These are phyloP conservation scores for Ailuropoda melanoleuca DNA, from an alignment of 2,113 vertebrate species.

Conservation along the genomic window DNA sequence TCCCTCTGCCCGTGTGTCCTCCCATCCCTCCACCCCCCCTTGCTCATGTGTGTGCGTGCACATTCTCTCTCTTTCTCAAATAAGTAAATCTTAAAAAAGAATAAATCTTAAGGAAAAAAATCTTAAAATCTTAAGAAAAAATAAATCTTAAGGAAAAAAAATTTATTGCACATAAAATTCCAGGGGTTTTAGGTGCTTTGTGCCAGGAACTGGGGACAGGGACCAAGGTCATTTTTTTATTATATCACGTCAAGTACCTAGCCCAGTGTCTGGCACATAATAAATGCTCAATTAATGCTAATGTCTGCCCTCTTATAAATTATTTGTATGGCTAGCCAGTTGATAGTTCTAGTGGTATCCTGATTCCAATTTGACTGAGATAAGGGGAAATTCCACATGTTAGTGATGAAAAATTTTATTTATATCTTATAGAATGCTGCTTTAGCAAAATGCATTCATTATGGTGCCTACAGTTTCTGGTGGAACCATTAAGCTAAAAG, in stretches of 20 bases:
- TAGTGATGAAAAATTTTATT: constrained; percentile 34
- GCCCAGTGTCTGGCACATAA: neutral
- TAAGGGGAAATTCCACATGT: neutral
- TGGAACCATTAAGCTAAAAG: neutral
- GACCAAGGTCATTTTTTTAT: neutral
- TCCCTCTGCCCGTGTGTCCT: neutral
- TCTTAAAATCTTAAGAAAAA: too few relatives aligned
- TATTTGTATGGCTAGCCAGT: neutral
- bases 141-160: too few relatives aligned
- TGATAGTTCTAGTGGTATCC: neutral
- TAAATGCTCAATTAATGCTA: neutral
- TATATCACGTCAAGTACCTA: neutral
- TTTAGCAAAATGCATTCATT: constrained; percentile 12
- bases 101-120: too few relatives aligned
- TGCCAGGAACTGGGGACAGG: neutral
- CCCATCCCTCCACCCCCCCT: too few relatives aligned
- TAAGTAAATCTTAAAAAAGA: neutral
- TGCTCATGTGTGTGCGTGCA: neutral
- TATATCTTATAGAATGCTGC: constrained; percentile 8
- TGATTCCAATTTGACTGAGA: constrained; percentile 16
- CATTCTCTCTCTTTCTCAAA: neutral
- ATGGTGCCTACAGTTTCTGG: neutral
- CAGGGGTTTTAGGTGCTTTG: neutral
- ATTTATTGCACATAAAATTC: neutral
- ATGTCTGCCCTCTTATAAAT: neutral